Evolutionary conservation across 2,888 invertebrate species (phyloP).

Genomic region (Drosophila demipolita): DNA sequence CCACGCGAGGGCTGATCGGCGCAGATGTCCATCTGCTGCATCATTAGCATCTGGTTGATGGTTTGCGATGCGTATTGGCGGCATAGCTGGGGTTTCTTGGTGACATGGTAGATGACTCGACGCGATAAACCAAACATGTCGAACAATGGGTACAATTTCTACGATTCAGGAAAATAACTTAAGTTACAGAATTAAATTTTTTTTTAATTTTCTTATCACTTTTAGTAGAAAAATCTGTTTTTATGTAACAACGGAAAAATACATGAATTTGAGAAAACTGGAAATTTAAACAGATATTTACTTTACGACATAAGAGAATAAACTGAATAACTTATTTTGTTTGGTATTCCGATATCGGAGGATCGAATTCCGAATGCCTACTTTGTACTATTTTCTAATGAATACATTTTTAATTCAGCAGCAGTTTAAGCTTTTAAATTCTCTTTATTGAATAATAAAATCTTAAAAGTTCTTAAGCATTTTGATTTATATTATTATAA

Average conservation of each 20-base stretch:
- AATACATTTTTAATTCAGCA: not conserved
- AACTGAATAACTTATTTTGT: conserved; percentile 31
- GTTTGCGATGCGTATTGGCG: conserved; percentile 78
- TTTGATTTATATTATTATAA: conserved; percentile 22
- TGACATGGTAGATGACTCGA: conserved; percentile 34
- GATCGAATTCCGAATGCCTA: conserved; percentile 20
- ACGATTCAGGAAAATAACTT: conserved; percentile 1
- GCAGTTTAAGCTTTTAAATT: conserved; percentile 8
- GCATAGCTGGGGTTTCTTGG: conserved; percentile 9
- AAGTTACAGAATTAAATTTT: conserved; percentile 7
- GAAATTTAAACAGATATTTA: conserved; percentile 52
- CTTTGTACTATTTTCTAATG: conserved; percentile 1
- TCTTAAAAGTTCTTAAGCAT: conserved; percentile 17
- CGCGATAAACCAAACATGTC: conserved; percentile 70
- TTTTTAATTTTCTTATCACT: not conserved
- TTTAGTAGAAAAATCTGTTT: not conserved
- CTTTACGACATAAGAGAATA: conserved; percentile 48
- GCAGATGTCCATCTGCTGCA: conserved; percentile 82
- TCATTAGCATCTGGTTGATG: conserved; percentile 80
- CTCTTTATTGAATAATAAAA: not conserved
- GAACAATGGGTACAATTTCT: not conserved
- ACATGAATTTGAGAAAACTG: conserved; percentile 46
- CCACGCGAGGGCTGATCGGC: conserved; percentile 85
- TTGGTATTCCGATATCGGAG: no score
- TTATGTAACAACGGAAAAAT: conserved; percentile 10